These are phyloP conservation scores for Kradibia gibbosae DNA, from an alignment of 1,140 invertebrate species.

Conservation along the genomic window DNA sequence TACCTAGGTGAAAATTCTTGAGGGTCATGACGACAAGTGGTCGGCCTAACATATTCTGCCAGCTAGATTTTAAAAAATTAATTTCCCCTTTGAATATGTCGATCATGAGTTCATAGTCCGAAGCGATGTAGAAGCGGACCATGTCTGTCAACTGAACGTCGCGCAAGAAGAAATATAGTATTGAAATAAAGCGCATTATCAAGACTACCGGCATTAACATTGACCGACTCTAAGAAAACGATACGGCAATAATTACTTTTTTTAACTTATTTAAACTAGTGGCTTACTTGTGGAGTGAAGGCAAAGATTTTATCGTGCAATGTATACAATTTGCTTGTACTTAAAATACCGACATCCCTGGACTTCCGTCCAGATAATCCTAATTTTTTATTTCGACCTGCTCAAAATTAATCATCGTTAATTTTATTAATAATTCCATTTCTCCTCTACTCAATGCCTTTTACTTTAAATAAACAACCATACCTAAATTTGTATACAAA, in stretches of 20 bases:
- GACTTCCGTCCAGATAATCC: constrained; percentile 94
- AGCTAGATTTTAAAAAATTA: constrained; percentile 96
- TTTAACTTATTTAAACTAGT: neutral
- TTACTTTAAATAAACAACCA: constrained; percentile 37
- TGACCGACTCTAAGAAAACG: constrained; percentile 22
- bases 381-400: constrained; percentile 92
- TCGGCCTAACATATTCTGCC: constrained; percentile 94
- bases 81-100: constrained; percentile 97
- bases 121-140: constrained; percentile 96
- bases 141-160: constrained; percentile 92
- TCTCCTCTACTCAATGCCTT: constrained; percentile 15
- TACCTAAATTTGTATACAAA: constrained; percentile 95
- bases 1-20: constrained; percentile 94
- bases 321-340: constrained; percentile 98
- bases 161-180: constrained; percentile 59
- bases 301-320: constrained; percentile 97
- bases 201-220: constrained; percentile 49
- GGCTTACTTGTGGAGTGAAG: constrained; percentile 96
- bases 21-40: constrained; percentile 91
- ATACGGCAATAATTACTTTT: neutral
- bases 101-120: constrained; percentile 96
- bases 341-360: constrained; percentile 95
- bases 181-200: neutral
- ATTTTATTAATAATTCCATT: neutral
- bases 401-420: constrained; percentile 6